These are phyloP conservation scores for Manis javanica DNA, from an alignment of 2,797 vertebrate genomes.

Conservation along the genomic window DNA sequence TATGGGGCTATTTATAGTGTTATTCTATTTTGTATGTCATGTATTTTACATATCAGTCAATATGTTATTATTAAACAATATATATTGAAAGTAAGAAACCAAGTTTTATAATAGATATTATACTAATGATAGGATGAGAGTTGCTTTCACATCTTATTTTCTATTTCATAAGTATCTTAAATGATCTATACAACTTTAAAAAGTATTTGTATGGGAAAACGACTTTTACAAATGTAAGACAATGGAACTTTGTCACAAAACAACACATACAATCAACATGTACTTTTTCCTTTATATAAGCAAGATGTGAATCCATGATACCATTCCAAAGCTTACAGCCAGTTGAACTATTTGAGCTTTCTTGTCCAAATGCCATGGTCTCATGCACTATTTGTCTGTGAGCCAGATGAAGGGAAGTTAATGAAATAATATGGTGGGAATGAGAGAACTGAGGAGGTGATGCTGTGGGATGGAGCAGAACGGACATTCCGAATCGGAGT, in stretches of 20 bases:
- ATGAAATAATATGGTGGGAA: neutral
- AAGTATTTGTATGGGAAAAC: no score
- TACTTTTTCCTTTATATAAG: neutral
- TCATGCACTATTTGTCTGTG: neutral
- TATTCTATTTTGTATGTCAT: neutral
- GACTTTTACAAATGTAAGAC: neutral
- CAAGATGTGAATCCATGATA: neutral
- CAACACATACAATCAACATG: neutral
- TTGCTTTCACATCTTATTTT: neutral
- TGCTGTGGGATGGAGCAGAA: neutral
- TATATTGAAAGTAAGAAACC: neutral
- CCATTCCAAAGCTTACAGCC: neutral
- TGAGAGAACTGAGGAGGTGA: neutral
- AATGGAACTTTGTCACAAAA: neutral
- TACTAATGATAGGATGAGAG: neutral
- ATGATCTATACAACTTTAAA: neutral
- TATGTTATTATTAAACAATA: neutral
- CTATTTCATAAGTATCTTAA: neutral
- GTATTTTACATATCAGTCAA: no score
- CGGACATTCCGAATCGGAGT: neutral
- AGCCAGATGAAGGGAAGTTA: neutral
- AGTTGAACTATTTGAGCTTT: neutral
- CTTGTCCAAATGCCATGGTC: neutral
- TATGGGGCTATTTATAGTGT: neutral
- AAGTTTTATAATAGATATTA: neutral